These are phyloP conservation scores for Eristalis arbustorum DNA, from an alignment of 2,888 invertebrate genomes.

Conservation along the genomic window DNA sequence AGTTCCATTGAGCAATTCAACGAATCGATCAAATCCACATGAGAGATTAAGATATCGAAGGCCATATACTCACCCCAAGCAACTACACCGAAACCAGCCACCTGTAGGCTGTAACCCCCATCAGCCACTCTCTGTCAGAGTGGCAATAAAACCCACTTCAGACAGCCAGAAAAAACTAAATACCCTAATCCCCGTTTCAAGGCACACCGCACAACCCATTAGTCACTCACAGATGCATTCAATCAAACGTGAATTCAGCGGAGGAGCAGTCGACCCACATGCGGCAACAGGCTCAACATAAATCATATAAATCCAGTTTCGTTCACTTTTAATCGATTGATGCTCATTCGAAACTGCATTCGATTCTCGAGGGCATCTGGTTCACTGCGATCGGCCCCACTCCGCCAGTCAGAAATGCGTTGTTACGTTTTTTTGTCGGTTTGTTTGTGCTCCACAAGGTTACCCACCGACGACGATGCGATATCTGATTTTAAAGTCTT, in stretches of 20 bases:
- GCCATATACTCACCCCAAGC: too few relatives aligned
- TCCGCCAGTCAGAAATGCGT: not conserved
- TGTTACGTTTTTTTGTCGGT: not conserved
- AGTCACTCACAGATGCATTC: not conserved
- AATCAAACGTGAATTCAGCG: not conserved
- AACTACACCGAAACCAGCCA: not conserved
- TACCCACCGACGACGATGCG: not conserved
- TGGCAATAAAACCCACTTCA: not conserved
- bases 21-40: too few relatives aligned
- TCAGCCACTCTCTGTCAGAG: not conserved
- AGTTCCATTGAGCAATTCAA: too few relatives aligned
- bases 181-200: not conserved
- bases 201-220: not conserved
- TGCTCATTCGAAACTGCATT: not conserved
- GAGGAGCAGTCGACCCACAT: not conserved
- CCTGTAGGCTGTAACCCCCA: not conserved
- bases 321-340: conserved; percentile 21
- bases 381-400: not conserved
- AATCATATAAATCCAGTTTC: conserved; percentile 27
- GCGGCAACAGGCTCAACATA: not conserved
- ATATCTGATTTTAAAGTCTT: not conserved
- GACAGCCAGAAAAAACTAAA: not conserved
- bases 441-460: not conserved
- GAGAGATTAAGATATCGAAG: too few relatives aligned
- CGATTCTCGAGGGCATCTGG: not conserved